These are phyloP conservation scores for Asobara japonica DNA, from an alignment of 1,140 invertebrate genomes.

Conservation along the genomic window DNA sequence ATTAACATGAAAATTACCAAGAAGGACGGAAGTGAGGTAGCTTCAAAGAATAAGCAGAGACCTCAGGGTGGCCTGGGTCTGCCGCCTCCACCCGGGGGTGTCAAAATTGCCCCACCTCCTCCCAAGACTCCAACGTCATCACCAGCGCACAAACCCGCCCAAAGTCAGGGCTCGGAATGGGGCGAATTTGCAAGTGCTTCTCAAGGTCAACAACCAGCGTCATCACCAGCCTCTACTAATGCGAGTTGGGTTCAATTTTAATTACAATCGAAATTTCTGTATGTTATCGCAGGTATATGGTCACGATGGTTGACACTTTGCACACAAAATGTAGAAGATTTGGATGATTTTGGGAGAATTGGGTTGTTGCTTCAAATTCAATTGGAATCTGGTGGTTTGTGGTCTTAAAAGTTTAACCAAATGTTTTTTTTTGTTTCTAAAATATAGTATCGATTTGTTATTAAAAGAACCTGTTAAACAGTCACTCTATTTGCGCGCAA, in stretches of 20 bases:
- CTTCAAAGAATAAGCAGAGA: constrained; percentile 72
- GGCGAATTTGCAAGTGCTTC: constrained; percentile 78
- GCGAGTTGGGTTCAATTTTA: constrained; percentile 81
- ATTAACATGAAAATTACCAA: constrained; percentile 99
- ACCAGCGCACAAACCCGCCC: constrained; percentile 73
- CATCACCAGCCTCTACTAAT: constrained; percentile 62
- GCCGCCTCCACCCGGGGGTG: constrained; percentile 85
- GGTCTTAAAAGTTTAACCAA: no score
- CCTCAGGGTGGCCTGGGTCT: constrained; percentile 72
- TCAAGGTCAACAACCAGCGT: constrained; percentile 57
- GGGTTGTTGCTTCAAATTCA: background rate
- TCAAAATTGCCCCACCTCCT: constrained; percentile 74
- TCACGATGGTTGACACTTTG: no score
- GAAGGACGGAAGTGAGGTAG: constrained; percentile 84
- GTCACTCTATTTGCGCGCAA: no score
- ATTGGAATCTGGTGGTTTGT: no score
- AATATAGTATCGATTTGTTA: no score
- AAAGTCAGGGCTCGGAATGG: constrained; percentile 73
- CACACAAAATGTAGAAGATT: background rate
- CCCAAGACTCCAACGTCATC: constrained; percentile 75
- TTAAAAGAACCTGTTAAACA: no score
- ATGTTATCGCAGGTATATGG: no score
- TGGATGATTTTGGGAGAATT: background rate
- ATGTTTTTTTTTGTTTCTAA: no score
- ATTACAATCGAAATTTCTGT: constrained; percentile 36